Percentiles rank a stretch among this genome's conserved stretches.
These are phyloP conservation scores for Cephus cinctus DNA, from an alignment of 1,140 invertebrate species.

Conservation along the genomic window DNA sequence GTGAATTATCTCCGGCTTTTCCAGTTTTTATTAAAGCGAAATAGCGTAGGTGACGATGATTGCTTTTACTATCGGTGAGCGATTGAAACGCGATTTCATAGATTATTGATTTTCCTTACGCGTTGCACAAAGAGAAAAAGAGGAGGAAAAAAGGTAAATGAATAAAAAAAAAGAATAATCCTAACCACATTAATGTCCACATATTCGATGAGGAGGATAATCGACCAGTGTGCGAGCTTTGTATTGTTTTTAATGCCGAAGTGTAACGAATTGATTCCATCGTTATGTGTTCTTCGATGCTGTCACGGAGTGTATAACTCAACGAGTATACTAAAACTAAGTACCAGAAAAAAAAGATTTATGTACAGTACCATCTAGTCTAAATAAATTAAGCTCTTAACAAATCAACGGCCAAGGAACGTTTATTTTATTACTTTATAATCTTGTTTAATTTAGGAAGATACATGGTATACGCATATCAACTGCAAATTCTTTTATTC, in stretches of 20 bases:
- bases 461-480: neutral
- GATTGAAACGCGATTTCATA: too few relatives aligned
- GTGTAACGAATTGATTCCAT: slow-evolving; percentile 21
- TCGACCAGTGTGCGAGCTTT: slow-evolving; percentile 20
- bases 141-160: slow-evolving; percentile 12
- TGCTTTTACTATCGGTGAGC: too few relatives aligned
- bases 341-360: slow-evolving; percentile 20
- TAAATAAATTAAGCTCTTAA: slow-evolving; percentile 30
- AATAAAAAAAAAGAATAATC: slow-evolving; percentile 19
- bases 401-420: too few relatives aligned
- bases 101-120: too few relatives aligned
- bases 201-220: too few relatives aligned
- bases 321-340: slow-evolving; percentile 16
- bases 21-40: too few relatives aligned
- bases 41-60: too few relatives aligned
- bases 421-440: slow-evolving; percentile 11
- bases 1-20: too few relatives aligned
- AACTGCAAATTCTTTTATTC: slow-evolving; percentile 18
- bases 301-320: slow-evolving; percentile 18
- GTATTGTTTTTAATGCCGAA: slow-evolving; percentile 16
- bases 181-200: too few relatives aligned
- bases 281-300: slow-evolving; percentile 27
- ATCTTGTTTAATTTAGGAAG: too few relatives aligned
- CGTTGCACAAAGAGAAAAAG: too few relatives aligned
- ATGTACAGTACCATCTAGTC: slow-evolving; percentile 42